Conservation (phyloP, 2,888 invertebrate genomes). For the Griposia aprilina region DNA sequence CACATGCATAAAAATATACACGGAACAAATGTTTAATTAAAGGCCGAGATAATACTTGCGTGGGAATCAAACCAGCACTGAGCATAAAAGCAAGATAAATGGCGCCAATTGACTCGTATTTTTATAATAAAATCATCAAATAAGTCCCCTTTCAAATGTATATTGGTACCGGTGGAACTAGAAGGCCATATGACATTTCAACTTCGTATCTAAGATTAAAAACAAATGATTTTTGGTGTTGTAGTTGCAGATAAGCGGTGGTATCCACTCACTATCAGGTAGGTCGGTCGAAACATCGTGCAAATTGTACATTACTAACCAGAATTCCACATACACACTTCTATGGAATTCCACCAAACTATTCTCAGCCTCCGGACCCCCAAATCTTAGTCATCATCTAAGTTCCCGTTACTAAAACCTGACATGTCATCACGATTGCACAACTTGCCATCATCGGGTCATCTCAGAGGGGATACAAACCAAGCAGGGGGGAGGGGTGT, state of each 20-base stretch:
- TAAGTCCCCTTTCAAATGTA: no score
- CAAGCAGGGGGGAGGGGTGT: constrained; percentile 18
- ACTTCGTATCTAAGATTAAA: neutral
- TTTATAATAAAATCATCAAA: constrained; percentile 2
- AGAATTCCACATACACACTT: constrained; percentile 1
- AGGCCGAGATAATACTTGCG: constrained; percentile 36
- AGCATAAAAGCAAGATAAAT: neutral
- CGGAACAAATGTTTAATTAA: constrained; percentile 56
- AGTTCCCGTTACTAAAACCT: constrained; percentile 68
- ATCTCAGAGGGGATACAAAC: constrained; percentile 45
- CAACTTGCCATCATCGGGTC: constrained; percentile 72
- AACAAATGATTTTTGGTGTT: neutral
- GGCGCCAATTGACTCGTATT: constrained; percentile 21
- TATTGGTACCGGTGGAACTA: neutral
- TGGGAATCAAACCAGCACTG: constrained; percentile 43
- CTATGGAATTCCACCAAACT: constrained; percentile 19
- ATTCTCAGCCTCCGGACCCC: constrained; percentile 27
- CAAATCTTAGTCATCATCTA: constrained; percentile 62
- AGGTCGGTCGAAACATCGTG: neutral
- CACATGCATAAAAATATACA: constrained; percentile 38
- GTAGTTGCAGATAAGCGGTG: neutral
- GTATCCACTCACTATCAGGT: neutral
- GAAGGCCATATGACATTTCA: neutral
- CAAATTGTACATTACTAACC: neutral
- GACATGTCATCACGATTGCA: constrained; percentile 74